Evolutionary conservation across 2,113 vertebrate species (phyloP), one percentile per base, ranked within the genome.

Genomic region (Bambusicola thoracicus): DNA sequence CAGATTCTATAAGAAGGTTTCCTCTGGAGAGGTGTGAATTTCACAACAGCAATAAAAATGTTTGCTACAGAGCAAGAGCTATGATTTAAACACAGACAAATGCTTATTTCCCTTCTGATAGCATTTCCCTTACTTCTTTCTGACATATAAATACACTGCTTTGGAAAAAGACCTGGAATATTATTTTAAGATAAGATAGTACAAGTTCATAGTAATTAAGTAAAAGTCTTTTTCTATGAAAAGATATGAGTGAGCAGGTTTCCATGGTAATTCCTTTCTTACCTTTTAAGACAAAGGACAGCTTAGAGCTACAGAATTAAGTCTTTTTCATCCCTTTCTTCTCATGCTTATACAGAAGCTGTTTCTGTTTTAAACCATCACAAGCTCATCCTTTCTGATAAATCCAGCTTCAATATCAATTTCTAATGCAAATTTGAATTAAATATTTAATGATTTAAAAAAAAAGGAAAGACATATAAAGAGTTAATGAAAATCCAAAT

Each of bases 251-350:
- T 86, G 86, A 96, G 61, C 81, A 94, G 5, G 97, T 96, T 97
- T 95, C 97, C 96, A 97, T 97, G 95, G 96, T 93, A 96, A 97
- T 97, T 91, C 94, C 90, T 96, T 94, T 94, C 92, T 95, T 97
- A 97, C 96, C 96, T 97, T 97, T 96, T 96, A 97, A 97, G 94
- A 97, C 95, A 97, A 97, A 97, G 95, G 95, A 97, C 75, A 96
- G 91, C 91, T 96, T 79, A 69, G 79, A 97, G 92, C 76, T 96
- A 87, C 66, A 86, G 92, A 97, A 97, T 96, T 97, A 97, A 96
- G 92, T 81, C 51, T 32, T 92, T 97, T 92, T 94, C 89, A 95
- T 95, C 73, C 89, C 85, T 95, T 93, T 86, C 81, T 97, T 89
- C 91, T 94, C 68, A 70, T 79, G 44, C 55, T 76, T 68, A 89